Base-by-base conservation (phyloP, 1,140 invertebrate genomes). In the Asbolus verrucosus region DNA sequence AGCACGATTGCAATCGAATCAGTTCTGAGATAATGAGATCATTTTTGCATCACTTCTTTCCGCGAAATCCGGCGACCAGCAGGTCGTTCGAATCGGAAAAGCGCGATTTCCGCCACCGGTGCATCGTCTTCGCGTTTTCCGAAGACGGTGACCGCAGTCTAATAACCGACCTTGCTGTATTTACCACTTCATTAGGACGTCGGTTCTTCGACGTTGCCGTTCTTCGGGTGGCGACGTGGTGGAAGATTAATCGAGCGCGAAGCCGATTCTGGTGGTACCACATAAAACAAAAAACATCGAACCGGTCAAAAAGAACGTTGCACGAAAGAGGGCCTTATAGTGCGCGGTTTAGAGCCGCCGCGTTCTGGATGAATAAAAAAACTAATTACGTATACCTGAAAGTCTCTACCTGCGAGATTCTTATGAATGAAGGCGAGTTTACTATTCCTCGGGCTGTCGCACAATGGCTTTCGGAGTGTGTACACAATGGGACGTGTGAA, bases 321-420 rank as follows among this genome's bases (percentile, higher is more conserved):
- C 33, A 67, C 71, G 50, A 77, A 73, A 71, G 8, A 65, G 24
- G 70, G 38, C 75, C 71, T 65, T 77, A 76, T 60, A 11, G 6
- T 14, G 33, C 46, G 18, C 16, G 30, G 65, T 8, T 11, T 60
- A 60, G 16, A 13, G 63, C 33, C 63, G 65, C 19, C 5, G 8
- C 9, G 67, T 39, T 63, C 59, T 30, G 33, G 21, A n/a, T 27
- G 50, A 68, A 38, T 67, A 73, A 77, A 75, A 76, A 78, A 78
- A 75, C 70, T 77, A 77, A 79, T 79, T 79, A 78, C 71, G 60
- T 73, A 75, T 78, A 78, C 78, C 77, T 78, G 74, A 33, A 62
- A 54, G 54, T 68, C 70, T 70, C 73, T 79, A 78, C 77, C 77
- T 76, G 76, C 33, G 68, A 69, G 71, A 73, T 69, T 75, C 78